A percentile compares a stretch with the other conserved stretches of the same genome.
These are phyloP conservation scores for Stichodactyla helianthus DNA, from an alignment of 64 coral and sea anemone species.

Conservation along the genomic window DNA sequence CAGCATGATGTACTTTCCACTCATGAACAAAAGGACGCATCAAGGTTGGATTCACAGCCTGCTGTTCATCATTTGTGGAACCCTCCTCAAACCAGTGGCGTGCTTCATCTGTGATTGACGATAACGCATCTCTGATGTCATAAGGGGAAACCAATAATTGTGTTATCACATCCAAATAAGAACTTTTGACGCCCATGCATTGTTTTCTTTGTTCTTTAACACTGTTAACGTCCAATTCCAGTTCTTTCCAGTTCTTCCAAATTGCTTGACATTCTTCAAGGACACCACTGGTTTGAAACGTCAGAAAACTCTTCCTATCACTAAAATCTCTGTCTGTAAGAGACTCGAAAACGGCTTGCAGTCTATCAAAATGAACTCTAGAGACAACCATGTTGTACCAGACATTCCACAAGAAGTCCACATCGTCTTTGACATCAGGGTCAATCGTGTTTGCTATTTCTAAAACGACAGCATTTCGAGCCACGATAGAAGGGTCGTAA, in stretches of 20 bases:
- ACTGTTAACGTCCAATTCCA: constrained; percentile 25
- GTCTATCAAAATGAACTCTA: constrained; percentile 24
- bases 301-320: not conserved
- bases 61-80: constrained; percentile 14
- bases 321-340: constrained; percentile 3
- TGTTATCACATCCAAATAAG: no score
- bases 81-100: constrained; percentile 41
- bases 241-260: constrained; percentile 47
- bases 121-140: no score
- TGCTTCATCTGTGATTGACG: no score
- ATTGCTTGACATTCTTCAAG: constrained; percentile 31
- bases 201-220: constrained; percentile 45
- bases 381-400: constrained; percentile 65
- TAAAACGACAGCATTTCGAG: constrained; percentile 48
- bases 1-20: constrained; percentile 44
- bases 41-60: constrained; percentile 43
- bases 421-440: constrained; percentile 19
- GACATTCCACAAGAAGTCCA: constrained; percentile 67
- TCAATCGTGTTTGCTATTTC: constrained; percentile 36
- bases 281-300: constrained; percentile 16
- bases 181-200: no score
- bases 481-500: constrained; percentile 46
- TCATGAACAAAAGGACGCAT: constrained; percentile 51
- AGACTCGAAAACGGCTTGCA: not conserved
- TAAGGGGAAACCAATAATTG: no score